Evolutionary conservation across 2,888 invertebrate genomes (phyloP), one percentile per base, ranked within the genome.

Genomic region (Apoderus coryli): DNA sequence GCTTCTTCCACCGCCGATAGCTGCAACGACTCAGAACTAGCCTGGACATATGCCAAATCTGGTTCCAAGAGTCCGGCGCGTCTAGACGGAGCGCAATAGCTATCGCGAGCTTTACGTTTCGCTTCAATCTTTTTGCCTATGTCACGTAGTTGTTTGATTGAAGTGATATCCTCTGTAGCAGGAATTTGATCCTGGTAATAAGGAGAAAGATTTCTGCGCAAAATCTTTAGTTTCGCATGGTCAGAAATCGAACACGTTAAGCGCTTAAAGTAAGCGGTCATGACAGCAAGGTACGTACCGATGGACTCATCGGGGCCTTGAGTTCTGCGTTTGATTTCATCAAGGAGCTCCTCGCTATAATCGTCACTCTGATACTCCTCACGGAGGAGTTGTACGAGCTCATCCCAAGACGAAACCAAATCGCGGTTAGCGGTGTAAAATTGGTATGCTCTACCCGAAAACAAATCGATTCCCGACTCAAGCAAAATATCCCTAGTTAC

Each of bases 111-210:
- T n/a, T n/a, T n/a, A n/a, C n/a, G n/a, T n/a, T n/a, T n/a, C n/a
- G n/a, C n/a, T n/a, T n/a, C n/a, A n/a, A n/a, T n/a, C n/a, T n/a
- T n/a, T n/a, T n/a, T n/a, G n/a, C n/a, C n/a, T n/a, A n/a, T n/a
- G n/a, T n/a, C n/a, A n/a, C 39, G 22, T 43, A 39, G 27, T 46
- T 13, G 9, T 11, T 10, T 10, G n/a, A 9, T 4, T 12, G n/a
- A n/a, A n/a, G n/a, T n/a, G n/a, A n/a, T n/a, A n/a, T n/a, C n/a
- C n/a, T n/a, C n/a, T 24, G 15, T 11, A n/a, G n/a, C n/a, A n/a
- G n/a, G n/a, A n/a, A n/a, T n/a, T n/a, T n/a, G n/a, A n/a, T n/a
- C n/a, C n/a, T 26, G 30, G 13, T 11, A 25, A 12, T 4, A 29
- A 6, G 30, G 30, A 9, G 10, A 12, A 10, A 38, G 7, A 22